Conservation (phyloP, 1,140 invertebrate genomes). For the Rhyzopertha dominica region DNA sequence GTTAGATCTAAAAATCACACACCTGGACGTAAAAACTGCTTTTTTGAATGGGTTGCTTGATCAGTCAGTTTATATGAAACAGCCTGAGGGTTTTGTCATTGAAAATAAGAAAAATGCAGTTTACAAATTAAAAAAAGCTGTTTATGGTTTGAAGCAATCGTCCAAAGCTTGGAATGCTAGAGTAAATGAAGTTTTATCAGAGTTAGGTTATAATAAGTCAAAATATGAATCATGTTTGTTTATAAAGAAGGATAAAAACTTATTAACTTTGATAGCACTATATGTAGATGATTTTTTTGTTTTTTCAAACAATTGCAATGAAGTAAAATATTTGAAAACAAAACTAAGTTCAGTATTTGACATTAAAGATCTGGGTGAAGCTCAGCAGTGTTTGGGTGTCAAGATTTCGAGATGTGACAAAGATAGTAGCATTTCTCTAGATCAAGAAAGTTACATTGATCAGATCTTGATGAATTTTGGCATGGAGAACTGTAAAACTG, state of each 20-base stretch:
- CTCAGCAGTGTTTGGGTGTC: too few relatives aligned
- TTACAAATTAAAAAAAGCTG: slow-evolving; percentile 39
- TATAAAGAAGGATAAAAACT: too few relatives aligned
- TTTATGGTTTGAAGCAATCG: slow-evolving; percentile 47
- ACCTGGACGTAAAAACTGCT: slow-evolving; percentile 40
- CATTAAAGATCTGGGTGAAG: too few relatives aligned
- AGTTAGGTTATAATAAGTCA: slow-evolving; percentile 8
- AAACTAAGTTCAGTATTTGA: slow-evolving; percentile 29
- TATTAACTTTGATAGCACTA: too few relatives aligned
- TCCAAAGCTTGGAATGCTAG: slow-evolving; percentile 40
- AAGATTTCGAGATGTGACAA: too few relatives aligned
- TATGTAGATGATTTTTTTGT: too few relatives aligned
- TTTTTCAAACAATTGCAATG: too few relatives aligned
- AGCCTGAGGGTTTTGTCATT: slow-evolving; percentile 36
- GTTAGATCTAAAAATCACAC: slow-evolving; percentile 12
- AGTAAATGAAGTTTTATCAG: slow-evolving; percentile 14
- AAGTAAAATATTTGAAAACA: slow-evolving; percentile 38
- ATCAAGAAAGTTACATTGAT: too few relatives aligned
- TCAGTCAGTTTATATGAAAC: slow-evolving; percentile 45
- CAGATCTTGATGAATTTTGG: too few relatives aligned
- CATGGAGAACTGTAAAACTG: too few relatives aligned
- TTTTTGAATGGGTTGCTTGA: slow-evolving; percentile 46
- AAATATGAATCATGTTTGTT: too few relatives aligned
- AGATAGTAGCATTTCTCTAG: too few relatives aligned
- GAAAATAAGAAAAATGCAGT: slow-evolving; percentile 34